Conservation (phyloP, 2,113 vertebrate species). For the Anhinga anhinga region DNA sequence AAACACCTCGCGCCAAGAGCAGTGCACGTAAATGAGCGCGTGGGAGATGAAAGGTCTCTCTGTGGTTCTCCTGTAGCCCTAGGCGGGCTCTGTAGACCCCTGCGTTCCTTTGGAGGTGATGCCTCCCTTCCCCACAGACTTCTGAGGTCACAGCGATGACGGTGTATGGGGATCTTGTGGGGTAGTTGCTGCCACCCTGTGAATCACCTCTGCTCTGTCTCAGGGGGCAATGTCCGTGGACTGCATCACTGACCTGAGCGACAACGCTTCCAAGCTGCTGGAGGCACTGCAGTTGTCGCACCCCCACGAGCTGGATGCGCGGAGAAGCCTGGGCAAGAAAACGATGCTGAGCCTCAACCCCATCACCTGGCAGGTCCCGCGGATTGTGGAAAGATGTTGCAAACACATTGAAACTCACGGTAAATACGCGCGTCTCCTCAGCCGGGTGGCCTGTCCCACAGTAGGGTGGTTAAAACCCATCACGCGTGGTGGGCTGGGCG, state of each 20-base stretch:
- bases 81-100: not conserved
- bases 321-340: conserved; percentile 74
- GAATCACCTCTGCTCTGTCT: not conserved
- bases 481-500: accelerated
- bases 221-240: conserved; percentile 91
- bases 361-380: conserved; percentile 87
- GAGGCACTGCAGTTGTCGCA: conserved; percentile 91
- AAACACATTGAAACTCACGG: conserved; percentile 84
- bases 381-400: conserved; percentile 89
- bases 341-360: conserved; percentile 88
- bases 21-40: accelerated
- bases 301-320: conserved; percentile 81
- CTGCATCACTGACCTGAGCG: conserved; percentile 87
- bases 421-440: not conserved
- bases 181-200: not conserved
- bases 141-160: accelerated
- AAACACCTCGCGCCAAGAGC: not conserved
- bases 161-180: not conserved
- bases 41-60: not conserved
- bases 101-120: not conserved
- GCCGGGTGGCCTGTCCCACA: accelerated
- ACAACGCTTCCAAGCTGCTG: conserved; percentile 83
- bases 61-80: not conserved
- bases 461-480: accelerated
- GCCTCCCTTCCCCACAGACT: not conserved